Base-by-base conservation (phyloP, 2,113 vertebrate genomes). In the Corvus moneduloides region DNA sequence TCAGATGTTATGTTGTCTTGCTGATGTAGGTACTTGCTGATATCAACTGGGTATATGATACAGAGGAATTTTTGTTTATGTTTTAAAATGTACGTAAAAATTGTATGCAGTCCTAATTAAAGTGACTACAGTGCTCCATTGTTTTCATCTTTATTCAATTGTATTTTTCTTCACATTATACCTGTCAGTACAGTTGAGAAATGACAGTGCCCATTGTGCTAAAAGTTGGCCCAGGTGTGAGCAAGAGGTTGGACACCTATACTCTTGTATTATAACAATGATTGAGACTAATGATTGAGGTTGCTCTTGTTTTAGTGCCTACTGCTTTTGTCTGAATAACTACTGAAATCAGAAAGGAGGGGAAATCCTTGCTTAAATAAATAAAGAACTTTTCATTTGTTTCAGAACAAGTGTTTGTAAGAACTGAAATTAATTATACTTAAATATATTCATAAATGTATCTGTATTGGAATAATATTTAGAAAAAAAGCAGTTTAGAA, bases 1-100 rank as follows among this genome's bases (percentile, higher is more conserved):
- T n/a, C 1, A 6, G n/a, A 26, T 13, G 13, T 5, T 56, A 18
- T 0, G 0, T 51, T 66, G 23, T 28, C 33, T 67, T 62, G 27
- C 30, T 84, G 54, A 27, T 59, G 12, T 33, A 74, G n/a, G 7
- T 82, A 51, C 17, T 27, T 90, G 23, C 41, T 84, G 15, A 16
- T 71, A 75, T 48, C 75, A 85, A 3, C 13, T 10, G 13, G 22
- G 7, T 13, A 10, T 4, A 3, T 37, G 4, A 4, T 41, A 17
- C 2, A 5, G 26, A 59, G 74, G 16, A 67, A 43, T 87, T 84
- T 66, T 87, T 35, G 7, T 54, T 61, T 75, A 7, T 0, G 0
- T 82, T 58, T 75, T 43, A 49, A 92, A 79, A 69, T 27, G 5
- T 26, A 14, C 0, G 0, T 82, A 37, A 48, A 69, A 79, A 62